Base-by-base conservation (phyloP, 2,113 vertebrate genomes). In the Erinaceus europaeus region DNA sequence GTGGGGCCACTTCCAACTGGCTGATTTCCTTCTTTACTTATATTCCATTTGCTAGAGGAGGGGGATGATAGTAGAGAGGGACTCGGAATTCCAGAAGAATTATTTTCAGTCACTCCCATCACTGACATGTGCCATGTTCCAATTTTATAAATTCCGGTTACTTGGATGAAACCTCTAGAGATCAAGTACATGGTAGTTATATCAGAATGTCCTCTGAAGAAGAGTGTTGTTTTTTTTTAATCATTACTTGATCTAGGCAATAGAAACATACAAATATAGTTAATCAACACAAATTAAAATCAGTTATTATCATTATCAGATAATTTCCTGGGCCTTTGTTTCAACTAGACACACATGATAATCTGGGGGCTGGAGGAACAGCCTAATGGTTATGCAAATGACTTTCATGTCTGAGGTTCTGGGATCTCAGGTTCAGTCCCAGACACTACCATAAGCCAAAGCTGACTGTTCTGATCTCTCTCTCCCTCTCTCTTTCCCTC, bases 71-170 rank as follows among this genome's bases (percentile, higher is more conserved):
- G 7, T 25, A 12, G n/a, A 1, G 6, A 91, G 3, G 23, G 0
- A 11, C 18, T 55, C 50, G 29, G 32, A 72, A 82, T 65, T 76
- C n/a, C n/a, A n/a, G n/a, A n/a, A n/a, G n/a, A n/a, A n/a, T n/a
- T n/a, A 42, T 61, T 78, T 91, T 71, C 38, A 69, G 32, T 48
- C 50, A 50, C 38, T 67, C 38, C 57, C 78, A 20, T 65, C 9
- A 4, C 3, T 84, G n/a, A 71, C 21, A 5, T 27, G 42, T 48
- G 50, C 50, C n/a, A 71, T 42, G 44, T 69, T 65, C 69, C 40
- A 86, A 84, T 79, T 76, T 61, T 85, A 44, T 9, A 93, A 79
- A 79, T 14, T 80, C 75, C 59, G 9, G 21, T 53, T 62, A 64
- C 65, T 88, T 73, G 82, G n/a, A 42, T 27, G n/a, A 81, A 84